Percentiles rank a stretch among this genome's conserved stretches.
These are phyloP conservation scores for Xiphias gladius DNA, from an alignment of 2,113 vertebrate genomes.

Conservation along the genomic window DNA sequence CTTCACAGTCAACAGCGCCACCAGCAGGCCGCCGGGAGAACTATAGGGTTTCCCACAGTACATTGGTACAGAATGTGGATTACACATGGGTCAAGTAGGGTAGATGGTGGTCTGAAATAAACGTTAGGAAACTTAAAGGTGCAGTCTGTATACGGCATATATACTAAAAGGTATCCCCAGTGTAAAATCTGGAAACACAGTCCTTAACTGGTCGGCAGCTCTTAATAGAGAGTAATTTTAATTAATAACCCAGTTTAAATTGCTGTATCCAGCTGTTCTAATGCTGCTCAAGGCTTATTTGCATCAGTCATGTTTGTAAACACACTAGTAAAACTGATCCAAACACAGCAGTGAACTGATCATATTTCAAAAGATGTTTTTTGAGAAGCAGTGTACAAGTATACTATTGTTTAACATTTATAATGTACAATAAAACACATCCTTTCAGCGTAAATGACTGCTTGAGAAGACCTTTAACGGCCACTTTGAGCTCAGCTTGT, in stretches of 20 bases:
- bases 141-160: neutral
- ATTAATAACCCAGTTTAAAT: too few relatives aligned
- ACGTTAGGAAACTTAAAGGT: neutral
- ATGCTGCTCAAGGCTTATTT: neutral
- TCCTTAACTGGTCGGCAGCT: neutral
- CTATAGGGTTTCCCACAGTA: conserved; percentile 45
- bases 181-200: neutral
- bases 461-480: neutral
- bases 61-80: neutral
- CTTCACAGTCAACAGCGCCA: conserved; percentile 57
- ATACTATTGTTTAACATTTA: neutral
- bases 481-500: neutral
- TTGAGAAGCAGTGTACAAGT: neutral
- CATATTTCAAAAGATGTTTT: neutral
- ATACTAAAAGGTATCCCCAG: too few relatives aligned
- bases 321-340: too few relatives aligned
- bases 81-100: neutral
- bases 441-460: neutral
- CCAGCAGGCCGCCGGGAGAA: conserved; percentile 40
- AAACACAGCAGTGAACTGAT: neutral
- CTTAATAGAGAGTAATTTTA: neutral
- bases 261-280: too few relatives aligned
- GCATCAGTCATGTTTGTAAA: neutral
- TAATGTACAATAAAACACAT: neutral
- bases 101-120: neutral